Evolutionary conservation across 2,797 vertebrate species (phyloP), one percentile per base, ranked within the genome.

Genomic region (Tapera naevia): DNA sequence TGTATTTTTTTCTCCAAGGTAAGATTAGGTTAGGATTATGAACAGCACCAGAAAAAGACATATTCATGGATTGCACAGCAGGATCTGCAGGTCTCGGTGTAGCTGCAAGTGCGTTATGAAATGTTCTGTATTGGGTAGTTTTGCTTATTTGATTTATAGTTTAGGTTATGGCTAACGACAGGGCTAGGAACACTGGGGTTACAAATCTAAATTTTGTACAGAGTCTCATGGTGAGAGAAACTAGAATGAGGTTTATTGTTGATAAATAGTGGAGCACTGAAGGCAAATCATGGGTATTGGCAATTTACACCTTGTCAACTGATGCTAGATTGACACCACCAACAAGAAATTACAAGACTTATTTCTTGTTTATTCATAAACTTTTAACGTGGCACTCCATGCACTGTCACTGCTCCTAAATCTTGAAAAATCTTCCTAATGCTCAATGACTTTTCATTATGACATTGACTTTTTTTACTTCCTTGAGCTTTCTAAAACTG

Each of bases 311-410:
- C 28, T 45, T 41, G 30, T 23, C 24, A 32, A 0, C 32, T 57
- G 32, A 21, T 43, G 17, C 10, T 62, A 25, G 11, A 5, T 50
- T 78, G 32, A 62, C 5, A 32, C 13, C 27, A 67, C 17, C 17
- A 57, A 21, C 0, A 70, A 10, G 13, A 61, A 50, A 11, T 84
- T 80, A 33, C 10, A 33, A 51, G 61, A 18, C 10, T 73, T n/a
- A 16, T 25, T 86, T 73, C 28, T 78, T 62, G 21, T 64, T 23
- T 76, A 0, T 66, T 84, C 30, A 10, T 84, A 9, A 89, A 35
- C 39, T 66, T 83, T 12, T 58, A 46, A 62, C 46, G 18, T 3
- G 4, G 25, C 0, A 0, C n/a, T 86, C 19, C 11, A 39, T 32
- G 64, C 22, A 7, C 28, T 35, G 30, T 60, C 41, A 30, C 60